These are phyloP conservation scores for Chouioia cunea DNA, from an alignment of 2,888 invertebrate species.

Conservation along the genomic window DNA sequence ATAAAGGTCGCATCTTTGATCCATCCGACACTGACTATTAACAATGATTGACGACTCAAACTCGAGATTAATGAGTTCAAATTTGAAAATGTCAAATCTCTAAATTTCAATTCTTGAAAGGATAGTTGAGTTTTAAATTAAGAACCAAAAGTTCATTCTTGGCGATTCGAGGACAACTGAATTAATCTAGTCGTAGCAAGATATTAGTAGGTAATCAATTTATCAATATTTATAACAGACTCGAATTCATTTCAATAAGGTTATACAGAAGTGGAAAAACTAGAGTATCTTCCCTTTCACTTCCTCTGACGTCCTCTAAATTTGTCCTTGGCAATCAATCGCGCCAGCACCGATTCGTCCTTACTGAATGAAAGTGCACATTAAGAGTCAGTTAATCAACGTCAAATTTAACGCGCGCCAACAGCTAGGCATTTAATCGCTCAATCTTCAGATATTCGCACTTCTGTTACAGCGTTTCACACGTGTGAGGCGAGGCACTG, in stretches of 20 bases:
- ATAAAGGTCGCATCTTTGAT: constrained; percentile 26
- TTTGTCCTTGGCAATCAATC: constrained; percentile 13
- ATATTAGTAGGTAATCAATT: no score
- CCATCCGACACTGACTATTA: constrained; percentile 15
- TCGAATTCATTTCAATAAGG: no score
- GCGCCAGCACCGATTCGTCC: constrained; percentile 1
- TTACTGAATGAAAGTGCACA: constrained; percentile 29
- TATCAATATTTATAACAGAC: no score
- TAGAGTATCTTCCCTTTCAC: background rate
- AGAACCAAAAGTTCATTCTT: no score
- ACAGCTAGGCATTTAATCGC: constrained; percentile 40
- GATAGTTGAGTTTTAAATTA: no score
- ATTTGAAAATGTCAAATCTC: constrained; percentile 45
- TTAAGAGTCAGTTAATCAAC: constrained; percentile 40
- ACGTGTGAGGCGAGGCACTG: constrained; percentile 13
- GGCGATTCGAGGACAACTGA: no score
- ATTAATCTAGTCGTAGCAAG: no score
- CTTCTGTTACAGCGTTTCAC: background rate
- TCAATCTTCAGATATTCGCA: constrained; percentile 20
- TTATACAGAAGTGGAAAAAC: no score
- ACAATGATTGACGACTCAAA: constrained; percentile 31
- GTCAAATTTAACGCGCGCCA: constrained; percentile 39
- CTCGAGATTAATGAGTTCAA: constrained; percentile 36
- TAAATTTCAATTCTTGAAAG: constrained; percentile 34
- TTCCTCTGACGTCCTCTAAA: background rate